Conservation (phyloP, 2,797 vertebrate genomes). For the Echeneis naucrates region DNA sequence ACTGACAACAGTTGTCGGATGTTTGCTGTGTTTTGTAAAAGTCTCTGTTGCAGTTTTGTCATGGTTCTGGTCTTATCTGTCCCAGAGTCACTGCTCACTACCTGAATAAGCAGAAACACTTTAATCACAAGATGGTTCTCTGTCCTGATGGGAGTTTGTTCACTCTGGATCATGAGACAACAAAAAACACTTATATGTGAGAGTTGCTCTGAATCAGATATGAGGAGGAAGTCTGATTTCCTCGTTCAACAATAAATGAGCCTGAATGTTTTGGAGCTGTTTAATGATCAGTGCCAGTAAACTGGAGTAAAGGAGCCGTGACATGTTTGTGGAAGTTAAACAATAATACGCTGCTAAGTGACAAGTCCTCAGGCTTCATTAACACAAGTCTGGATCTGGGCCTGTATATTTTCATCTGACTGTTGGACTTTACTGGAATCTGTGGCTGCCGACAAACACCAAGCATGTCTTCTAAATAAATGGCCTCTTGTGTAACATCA, state of each 20-base stretch:
- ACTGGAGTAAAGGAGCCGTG: conserved; percentile 11
- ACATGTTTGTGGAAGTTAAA: not conserved
- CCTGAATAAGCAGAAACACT: conserved; percentile 2
- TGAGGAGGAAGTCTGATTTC: conserved; percentile 3
- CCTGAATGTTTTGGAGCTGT: conserved; percentile 6
- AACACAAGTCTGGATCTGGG: conserved; percentile 1
- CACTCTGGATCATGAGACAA: too few relatives aligned
- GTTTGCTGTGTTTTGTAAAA: conserved; percentile 16
- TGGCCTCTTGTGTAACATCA: conserved; percentile 42
- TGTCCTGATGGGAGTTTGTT: too few relatives aligned
- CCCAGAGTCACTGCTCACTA: conserved; percentile 15
- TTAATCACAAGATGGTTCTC: conserved; percentile 25
- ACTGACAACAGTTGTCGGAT: too few relatives aligned
- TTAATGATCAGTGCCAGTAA: not conserved
- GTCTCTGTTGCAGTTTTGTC: conserved; percentile 27
- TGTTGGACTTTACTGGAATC: conserved; percentile 41
- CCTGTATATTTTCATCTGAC: conserved; percentile 44
- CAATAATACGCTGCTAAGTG: not conserved
- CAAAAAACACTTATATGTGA: not conserved
- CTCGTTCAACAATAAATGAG: not conserved
- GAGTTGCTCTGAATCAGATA: not conserved
- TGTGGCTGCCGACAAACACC: conserved; percentile 31
- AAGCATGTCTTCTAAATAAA: conserved; percentile 19
- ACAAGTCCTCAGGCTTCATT: not conserved
- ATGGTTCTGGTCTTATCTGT: conserved; percentile 26